A percentile compares a stretch with the other conserved stretches of the same genome.
phyloP scores from a whole-genome alignment of 1,140 invertebrate genomes.

The Reticulitermes speratus region DNA sequence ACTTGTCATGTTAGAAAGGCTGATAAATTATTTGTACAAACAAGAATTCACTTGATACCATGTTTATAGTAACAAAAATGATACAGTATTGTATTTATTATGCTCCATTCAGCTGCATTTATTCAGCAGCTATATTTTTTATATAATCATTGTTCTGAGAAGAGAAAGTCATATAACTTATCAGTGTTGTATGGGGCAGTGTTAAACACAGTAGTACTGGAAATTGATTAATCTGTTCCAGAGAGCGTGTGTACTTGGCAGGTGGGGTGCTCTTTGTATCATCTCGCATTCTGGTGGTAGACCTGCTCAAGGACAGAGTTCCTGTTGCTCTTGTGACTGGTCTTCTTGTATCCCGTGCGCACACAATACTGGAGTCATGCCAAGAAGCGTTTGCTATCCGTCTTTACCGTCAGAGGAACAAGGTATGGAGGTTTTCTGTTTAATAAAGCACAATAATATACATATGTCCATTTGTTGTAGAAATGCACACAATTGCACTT shows the following conservation, averaged over 20 bases:
- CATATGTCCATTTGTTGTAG: background rate
- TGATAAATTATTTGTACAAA: too few relatives aligned
- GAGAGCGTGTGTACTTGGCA: conserved; percentile 78
- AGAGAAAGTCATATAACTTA: too few relatives aligned
- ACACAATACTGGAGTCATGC: conserved; percentile 88
- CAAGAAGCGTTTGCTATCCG: conserved; percentile 93
- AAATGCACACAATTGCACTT: too few relatives aligned
- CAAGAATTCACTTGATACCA: too few relatives aligned
- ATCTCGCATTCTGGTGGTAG: conserved; percentile 94
- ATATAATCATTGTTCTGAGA: too few relatives aligned
- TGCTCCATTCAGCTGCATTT: too few relatives aligned
- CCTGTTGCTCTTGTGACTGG: conserved; percentile 89
- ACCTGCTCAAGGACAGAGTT: conserved; percentile 89
- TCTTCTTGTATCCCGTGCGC: conserved; percentile 86
- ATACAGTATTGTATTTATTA: too few relatives aligned
- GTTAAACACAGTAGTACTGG: too few relatives aligned
- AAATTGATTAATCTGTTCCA: conserved; percentile 45
- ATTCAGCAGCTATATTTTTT: too few relatives aligned
- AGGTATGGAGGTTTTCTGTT: conserved; percentile 54
- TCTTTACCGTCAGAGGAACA: conserved; percentile 87
- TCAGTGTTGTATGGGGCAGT: too few relatives aligned
- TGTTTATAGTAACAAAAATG: too few relatives aligned
- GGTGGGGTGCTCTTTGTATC: conserved; percentile 92
- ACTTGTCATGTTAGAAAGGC: too few relatives aligned
- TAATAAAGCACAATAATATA: background rate